These are phyloP conservation scores for Vesta saturnalis DNA, from an alignment of 2,888 invertebrate species.

Conservation along the genomic window DNA sequence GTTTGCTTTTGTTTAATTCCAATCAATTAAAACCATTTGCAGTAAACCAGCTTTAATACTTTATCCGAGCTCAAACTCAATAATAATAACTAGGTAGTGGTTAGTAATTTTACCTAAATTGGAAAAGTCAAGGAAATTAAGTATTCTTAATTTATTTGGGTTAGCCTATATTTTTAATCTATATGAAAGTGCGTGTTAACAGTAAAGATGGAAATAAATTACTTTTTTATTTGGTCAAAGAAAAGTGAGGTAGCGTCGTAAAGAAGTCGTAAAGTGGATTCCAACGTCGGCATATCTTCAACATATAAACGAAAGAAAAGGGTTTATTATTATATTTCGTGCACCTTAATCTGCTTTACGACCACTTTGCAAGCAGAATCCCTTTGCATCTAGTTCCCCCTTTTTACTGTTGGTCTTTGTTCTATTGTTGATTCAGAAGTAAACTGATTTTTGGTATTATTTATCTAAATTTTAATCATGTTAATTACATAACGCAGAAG, in stretches of 20 bases:
- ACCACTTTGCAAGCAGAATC: not conserved
- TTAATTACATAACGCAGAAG: no score
- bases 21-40: not conserved
- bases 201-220: not conserved
- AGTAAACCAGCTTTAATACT: no score
- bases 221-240: not conserved
- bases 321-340: conserved; percentile 5
- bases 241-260: no score
- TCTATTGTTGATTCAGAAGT: not conserved
- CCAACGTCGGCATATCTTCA: not conserved
- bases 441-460: not conserved
- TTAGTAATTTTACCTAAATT: no score
- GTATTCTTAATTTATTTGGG: not conserved
- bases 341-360: conserved; percentile 5
- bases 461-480: no score
- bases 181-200: not conserved
- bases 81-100: no score
- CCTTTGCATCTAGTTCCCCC: not conserved
- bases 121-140: not conserved
- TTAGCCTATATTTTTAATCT: not conserved
- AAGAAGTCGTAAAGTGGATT: not conserved
- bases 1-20: no score
- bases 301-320: conserved; percentile 3
- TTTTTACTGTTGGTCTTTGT: not conserved
- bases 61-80: no score